Evolutionary conservation across 1,140 invertebrate genomes (phyloP), one percentile per base, ranked within the genome.

Genomic region (Drosophila paulistorum): DNA sequence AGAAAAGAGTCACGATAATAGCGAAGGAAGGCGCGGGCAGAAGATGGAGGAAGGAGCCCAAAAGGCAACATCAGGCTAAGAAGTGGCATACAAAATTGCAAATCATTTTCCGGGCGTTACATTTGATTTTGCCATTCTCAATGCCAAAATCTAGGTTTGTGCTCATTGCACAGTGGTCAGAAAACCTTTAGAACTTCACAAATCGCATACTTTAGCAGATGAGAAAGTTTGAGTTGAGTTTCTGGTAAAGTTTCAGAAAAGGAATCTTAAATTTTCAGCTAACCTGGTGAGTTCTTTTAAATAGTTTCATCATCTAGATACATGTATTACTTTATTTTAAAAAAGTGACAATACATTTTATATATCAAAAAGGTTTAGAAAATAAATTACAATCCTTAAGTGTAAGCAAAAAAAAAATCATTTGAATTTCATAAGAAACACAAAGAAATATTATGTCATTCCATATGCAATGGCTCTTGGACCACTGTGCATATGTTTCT

Each of bases 61-160:
- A 30, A 30, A 51, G 48, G 5, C n/a, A 62, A 65, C 72, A 30
- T 30, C 30, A 30, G 35, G 35, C 35, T 10, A 11, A 45, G 45
- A 73, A 42, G 45, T 11, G 45, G 17, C 35, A 55, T 11, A 45
- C 35, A 85, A 86, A 59, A 71, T 58, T 57, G 76, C 69, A 86
- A 77, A 86, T 86, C 79, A 87, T 77, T 82, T 82, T 87, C 75
- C 37, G 62, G 79, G 72, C 76, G 66, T 69, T 74, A 82, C 65
- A 82, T 77, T 74, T 79, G 72, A 74, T 79, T 81, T 68, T 72
- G 57, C 35, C 65, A 77, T 62, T 39, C 68, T 45, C 35, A 20
- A 48, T 48, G 45, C 45, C 45, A 48, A 14, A 48, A 51, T 51
- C 45, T 51, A 51, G 45, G 17, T 23, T 61, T 62, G 30, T 55